Evolutionary conservation across 2,797 vertebrate species (phyloP).

Genomic region (Phalanger gymnotis): DNA sequence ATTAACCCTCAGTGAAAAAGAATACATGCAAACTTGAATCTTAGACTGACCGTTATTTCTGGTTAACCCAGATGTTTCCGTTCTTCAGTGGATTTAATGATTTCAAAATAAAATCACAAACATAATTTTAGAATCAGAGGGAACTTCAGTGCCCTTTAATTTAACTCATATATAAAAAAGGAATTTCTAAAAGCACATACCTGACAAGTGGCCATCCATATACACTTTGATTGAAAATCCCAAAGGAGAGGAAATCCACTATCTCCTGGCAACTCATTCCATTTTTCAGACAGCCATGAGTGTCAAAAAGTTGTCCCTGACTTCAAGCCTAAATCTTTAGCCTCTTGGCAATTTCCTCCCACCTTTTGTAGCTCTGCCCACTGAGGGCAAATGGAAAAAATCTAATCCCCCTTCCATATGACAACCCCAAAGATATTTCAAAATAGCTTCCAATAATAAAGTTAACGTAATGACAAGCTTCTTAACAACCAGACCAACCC

Average conservation of each 20-base stretch:
- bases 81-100: neutral
- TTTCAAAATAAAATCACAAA: neutral
- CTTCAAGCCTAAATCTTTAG: neutral
- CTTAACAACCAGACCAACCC: neutral
- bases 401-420: neutral
- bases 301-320: neutral
- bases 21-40: neutral
- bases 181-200: neutral
- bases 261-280: neutral
- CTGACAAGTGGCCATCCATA: neutral
- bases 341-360: neutral
- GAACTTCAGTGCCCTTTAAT: neutral
- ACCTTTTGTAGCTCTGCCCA: neutral
- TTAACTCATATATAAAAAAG: neutral
- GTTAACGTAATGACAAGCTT: neutral
- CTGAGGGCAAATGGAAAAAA: neutral
- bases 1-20: neutral
- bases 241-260: neutral
- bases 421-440: neutral
- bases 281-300: neutral
- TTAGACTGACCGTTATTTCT: neutral
- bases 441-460: neutral
- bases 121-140: neutral
- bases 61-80: neutral
- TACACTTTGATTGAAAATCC: neutral